These are phyloP conservation scores for Parascotia fuliginaria DNA, from an alignment of 2,888 invertebrate genomes.

Conservation along the genomic window DNA sequence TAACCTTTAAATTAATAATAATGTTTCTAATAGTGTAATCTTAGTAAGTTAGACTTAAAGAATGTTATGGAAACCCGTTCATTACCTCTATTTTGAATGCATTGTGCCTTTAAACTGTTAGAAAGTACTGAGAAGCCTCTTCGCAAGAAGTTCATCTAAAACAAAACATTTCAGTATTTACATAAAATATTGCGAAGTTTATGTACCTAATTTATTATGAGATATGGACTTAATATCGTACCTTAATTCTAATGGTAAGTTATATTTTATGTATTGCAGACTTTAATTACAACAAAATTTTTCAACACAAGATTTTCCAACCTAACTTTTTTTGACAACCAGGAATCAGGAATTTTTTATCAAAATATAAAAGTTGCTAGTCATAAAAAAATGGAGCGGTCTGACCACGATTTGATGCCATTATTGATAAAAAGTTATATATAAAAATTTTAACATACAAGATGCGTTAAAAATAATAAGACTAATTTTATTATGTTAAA, in stretches of 20 bases:
- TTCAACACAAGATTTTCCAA: slow-evolving; percentile 32
- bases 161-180: slow-evolving; percentile 24
- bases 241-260: slow-evolving; percentile 12
- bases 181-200: not conserved
- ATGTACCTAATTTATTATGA: not conserved
- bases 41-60: no score
- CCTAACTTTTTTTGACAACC: slow-evolving; percentile 32
- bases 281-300: slow-evolving; percentile 10
- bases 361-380: slow-evolving; percentile 19
- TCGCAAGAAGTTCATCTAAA: slow-evolving; percentile 78
- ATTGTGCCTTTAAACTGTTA: slow-evolving; percentile 64
- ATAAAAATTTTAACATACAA: no score
- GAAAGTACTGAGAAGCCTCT: slow-evolving; percentile 71
- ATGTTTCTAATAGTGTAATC: no score
- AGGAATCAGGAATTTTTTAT: no score
- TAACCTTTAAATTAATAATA: no score
- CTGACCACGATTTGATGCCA: not conserved
- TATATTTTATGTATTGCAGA: not conserved
- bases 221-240: not conserved
- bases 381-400: not conserved
- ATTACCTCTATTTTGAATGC: slow-evolving; percentile 60
- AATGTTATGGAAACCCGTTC: not conserved
- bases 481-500: not conserved
- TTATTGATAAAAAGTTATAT: no score
- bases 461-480: no score